phyloP scores from a whole-genome alignment of 2,797 vertebrate genomes.

The Sebastes steindachneri region DNA sequence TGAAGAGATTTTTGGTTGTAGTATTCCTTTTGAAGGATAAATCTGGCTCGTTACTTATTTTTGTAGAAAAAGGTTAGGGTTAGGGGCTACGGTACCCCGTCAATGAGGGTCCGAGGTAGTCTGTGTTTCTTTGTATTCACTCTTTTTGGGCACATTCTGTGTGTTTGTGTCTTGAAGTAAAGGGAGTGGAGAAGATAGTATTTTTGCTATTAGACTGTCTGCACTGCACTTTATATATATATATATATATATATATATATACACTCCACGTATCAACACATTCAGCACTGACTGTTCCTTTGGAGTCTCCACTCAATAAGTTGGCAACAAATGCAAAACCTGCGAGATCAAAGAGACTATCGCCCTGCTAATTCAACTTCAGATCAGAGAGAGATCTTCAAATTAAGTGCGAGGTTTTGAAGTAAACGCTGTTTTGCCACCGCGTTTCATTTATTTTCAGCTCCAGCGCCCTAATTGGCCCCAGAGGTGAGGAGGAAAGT shows the following conservation, averaged over 20 bases:
- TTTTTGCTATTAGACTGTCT: background rate
- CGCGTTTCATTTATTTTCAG: conserved; percentile 66
- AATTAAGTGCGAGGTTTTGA: conserved; percentile 69
- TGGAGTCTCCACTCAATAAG: conserved; percentile 54
- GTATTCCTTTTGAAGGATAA: background rate
- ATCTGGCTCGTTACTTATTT: background rate
- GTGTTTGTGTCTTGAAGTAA: background rate
- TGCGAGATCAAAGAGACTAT: conserved; percentile 67
- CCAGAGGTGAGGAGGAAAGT: conserved; percentile 68
- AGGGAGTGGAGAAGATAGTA: background rate
- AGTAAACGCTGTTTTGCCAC: conserved; percentile 76
- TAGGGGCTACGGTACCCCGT: background rate
- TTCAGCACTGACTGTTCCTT: conserved; percentile 21
- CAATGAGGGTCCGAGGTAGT: background rate
- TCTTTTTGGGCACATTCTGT: background rate
- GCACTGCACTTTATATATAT: background rate
- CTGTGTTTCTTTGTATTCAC: background rate
- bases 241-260: no score
- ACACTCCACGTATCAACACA: background rate
- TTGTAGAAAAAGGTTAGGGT: background rate
- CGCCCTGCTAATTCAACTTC: conserved; percentile 60
- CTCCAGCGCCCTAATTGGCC: conserved; percentile 73
- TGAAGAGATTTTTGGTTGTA: background rate
- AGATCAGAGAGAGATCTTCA: conserved; percentile 73
- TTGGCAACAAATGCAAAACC: conserved; percentile 70